Evolutionary conservation across 2,888 invertebrate species (phyloP).

Genomic region (Orthosia gothica): DNA sequence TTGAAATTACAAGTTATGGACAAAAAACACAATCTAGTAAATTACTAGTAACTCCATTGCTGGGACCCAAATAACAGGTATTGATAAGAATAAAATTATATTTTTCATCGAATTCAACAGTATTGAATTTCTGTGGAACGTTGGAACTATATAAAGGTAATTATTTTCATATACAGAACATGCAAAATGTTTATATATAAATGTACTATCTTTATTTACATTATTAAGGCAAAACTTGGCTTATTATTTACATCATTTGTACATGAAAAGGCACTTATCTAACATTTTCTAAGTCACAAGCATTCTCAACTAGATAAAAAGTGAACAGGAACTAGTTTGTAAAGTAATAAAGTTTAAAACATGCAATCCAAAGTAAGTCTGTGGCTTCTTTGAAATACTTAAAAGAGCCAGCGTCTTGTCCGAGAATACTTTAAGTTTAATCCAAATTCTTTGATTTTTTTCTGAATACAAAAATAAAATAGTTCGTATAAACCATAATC

Average conservation of each 20-base stretch:
- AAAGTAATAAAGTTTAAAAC: conserved; percentile 3
- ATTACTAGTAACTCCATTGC: not conserved
- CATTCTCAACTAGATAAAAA: conserved; percentile 16
- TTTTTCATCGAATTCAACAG: not conserved
- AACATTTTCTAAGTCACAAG: conserved; percentile 26
- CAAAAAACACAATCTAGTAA: not conserved
- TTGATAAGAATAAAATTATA: too few relatives aligned
- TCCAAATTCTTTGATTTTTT: not conserved
- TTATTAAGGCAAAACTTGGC: conserved; percentile 25
- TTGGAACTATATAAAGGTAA: not conserved
- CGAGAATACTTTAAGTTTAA: not conserved
- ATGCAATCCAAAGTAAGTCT: not conserved
- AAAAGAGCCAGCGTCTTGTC: not conserved
- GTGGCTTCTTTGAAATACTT: not conserved
- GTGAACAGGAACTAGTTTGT: conserved; percentile 5
- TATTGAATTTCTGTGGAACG: not conserved
- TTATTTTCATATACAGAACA: not conserved
- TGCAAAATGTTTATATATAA: not conserved
- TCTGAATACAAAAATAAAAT: too few relatives aligned
- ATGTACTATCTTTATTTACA: not conserved
- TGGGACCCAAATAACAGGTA: too few relatives aligned
- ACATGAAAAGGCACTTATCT: conserved; percentile 39
- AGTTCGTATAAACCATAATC: conserved; percentile 7
- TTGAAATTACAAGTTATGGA: not conserved
- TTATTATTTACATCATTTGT: conserved; percentile 24